phyloP scores from a whole-genome alignment of 2,888 invertebrate species.

The Agonopterix arenella region DNA sequence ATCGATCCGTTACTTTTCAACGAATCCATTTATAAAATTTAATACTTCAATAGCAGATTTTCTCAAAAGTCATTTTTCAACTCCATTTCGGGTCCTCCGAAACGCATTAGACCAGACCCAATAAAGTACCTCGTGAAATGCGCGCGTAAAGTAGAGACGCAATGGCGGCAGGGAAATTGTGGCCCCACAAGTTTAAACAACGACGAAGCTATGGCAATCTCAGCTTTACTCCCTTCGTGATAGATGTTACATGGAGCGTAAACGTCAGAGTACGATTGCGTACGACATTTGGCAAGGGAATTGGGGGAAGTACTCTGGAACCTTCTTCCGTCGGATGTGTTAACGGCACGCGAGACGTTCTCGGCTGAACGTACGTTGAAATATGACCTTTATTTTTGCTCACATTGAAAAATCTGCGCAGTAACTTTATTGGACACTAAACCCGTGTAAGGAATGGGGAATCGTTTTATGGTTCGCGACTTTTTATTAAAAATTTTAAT shows the following conservation, averaged over 20 bases:
- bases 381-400: slow-evolving; percentile 23
- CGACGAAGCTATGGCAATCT: not conserved
- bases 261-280: slow-evolving; percentile 13
- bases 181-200: slow-evolving; percentile 6
- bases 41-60: too few relatives aligned
- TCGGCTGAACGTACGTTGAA: slow-evolving; percentile 13
- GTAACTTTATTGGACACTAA: slow-evolving; percentile 12
- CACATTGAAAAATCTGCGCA: slow-evolving; percentile 29
- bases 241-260: too few relatives aligned
- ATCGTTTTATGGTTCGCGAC: not conserved
- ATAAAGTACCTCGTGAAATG: slow-evolving; percentile 29
- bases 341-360: slow-evolving; percentile 19
- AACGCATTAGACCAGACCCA: slow-evolving; percentile 30
- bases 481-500: slow-evolving; percentile 1
- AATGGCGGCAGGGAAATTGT: slow-evolving; percentile 24
- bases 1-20: too few relatives aligned
- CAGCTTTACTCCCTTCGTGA: slow-evolving; percentile 3
- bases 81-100: slow-evolving; percentile 18
- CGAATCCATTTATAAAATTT: too few relatives aligned
- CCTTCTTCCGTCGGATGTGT: slow-evolving; percentile 34
- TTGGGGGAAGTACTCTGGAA: slow-evolving; percentile 29
- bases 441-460: slow-evolving; percentile 4
- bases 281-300: slow-evolving; percentile 30
- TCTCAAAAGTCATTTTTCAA: slow-evolving; percentile 10
- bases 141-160: slow-evolving; percentile 28